Evolutionary conservation across 2,888 invertebrate genomes (phyloP).

Genomic region (Mimachlamys varia): DNA sequence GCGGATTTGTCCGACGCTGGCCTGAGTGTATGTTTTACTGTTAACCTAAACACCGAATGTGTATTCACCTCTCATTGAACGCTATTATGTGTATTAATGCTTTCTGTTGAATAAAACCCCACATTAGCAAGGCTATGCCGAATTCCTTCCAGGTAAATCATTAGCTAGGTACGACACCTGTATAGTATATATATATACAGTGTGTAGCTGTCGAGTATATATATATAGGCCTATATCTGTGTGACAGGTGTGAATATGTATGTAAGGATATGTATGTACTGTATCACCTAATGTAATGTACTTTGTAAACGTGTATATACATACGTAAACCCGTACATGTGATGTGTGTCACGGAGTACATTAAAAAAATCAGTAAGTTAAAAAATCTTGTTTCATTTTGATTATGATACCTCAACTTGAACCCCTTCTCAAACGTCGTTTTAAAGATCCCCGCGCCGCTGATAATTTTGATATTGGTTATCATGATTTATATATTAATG

Average conservation of each 20-base stretch:
- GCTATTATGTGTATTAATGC: not conserved
- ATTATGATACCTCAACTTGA: not conserved
- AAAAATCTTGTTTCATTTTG: not conserved
- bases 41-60: not conserved
- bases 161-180: not conserved
- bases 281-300: not conserved
- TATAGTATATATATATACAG: too few relatives aligned
- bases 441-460: not conserved
- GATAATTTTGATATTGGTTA: too few relatives aligned
- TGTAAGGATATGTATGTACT: not conserved
- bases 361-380: not conserved
- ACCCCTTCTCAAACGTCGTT: not conserved
- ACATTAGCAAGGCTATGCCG: not conserved
- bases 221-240: not conserved
- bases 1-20: not conserved
- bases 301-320: too few relatives aligned
- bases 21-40: not conserved
- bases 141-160: not conserved
- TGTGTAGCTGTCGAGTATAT: not conserved
- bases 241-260: slow-evolving; percentile 29
- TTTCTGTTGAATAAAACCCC: slow-evolving; percentile 19
- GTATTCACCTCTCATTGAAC: not conserved
- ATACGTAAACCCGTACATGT: not conserved
- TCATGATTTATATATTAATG: not conserved
- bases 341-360: not conserved